Conservation (phyloP, 2,797 vertebrate genomes). For the Nyctibius grandis region DNA sequence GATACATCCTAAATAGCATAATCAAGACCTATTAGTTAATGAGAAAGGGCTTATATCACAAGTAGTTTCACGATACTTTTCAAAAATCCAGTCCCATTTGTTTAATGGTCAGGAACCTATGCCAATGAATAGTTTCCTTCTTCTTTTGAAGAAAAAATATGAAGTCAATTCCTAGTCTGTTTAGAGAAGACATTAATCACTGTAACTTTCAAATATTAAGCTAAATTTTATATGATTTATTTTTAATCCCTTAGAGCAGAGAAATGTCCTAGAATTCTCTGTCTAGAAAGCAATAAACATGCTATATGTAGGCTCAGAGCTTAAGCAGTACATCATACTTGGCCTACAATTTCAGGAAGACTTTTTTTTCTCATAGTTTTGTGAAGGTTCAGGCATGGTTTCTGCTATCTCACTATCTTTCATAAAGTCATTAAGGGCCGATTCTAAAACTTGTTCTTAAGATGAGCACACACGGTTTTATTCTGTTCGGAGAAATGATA, state of each 20-base stretch:
- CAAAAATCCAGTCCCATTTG: background rate
- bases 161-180: background rate
- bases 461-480: background rate
- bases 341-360: background rate
- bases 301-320: accelerated
- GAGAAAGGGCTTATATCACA: background rate
- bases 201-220: background rate
- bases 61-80: background rate
- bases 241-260: background rate
- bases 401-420: background rate
- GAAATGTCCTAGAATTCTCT: background rate
- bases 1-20: background rate
- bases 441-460: background rate
- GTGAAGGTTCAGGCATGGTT: background rate
- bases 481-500: background rate
- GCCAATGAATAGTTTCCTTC: background rate
- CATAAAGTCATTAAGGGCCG: background rate
- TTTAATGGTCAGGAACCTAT: background rate
- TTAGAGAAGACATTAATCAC: background rate
- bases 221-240: background rate
- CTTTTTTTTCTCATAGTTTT: background rate
- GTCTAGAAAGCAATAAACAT: background rate
- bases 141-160: background rate
- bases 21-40: background rate
- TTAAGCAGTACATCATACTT: background rate